Base-by-base conservation (phyloP, 2,797 vertebrate species). In the Sphenodon punctatus region DNA sequence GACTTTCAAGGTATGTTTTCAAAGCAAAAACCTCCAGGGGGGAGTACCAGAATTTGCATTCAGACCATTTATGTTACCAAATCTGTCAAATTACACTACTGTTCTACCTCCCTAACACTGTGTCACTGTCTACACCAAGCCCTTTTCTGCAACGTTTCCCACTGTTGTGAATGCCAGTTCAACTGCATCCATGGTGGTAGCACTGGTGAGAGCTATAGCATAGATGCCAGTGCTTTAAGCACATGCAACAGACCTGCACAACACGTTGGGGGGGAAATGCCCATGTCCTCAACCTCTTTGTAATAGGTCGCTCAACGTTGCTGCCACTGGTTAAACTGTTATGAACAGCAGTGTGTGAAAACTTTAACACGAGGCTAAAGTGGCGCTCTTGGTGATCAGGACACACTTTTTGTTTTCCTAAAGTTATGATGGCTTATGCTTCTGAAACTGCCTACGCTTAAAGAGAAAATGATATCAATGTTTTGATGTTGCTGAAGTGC, bases 1-100 rank as follows among this genome's bases (percentile, higher is more conserved):
- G 64, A 32, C 68, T 90, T 87, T 81, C 87, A 84, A 68, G 89
- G 85, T 78, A 56, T 46, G 84, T 91, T 85, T 80, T 66, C 70
- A 85, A 90, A 80, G 43, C 73, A 53, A 88, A 46, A 73, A 78
- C 66, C 68, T 88, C 65, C 63, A 66, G 66, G 63, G 68, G 82
- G 22, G 6, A 83, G 39, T 32, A 75, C 72, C 38, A 73, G 66
- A 76, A 80, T 88, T 60, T 73, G 67, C 74, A 66, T 79, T 79
- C 73, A 75, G 74, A 78, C 41, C 67, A n/a, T 75, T 83, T 80
- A 67, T 53, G 25, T 69, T 85, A 88, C n/a, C n/a, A 65, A 49
- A 15, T 67, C 51, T 41, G 63, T 39, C 66, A 82, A 82, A 88
- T 89, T 83, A 46, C 39, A 78, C 76, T 81, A 81, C 82, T 89